Evolutionary conservation across 2,888 invertebrate genomes (phyloP), one percentile per base, ranked within the genome.

Genomic region (Hirtodrosophila confusa): DNA sequence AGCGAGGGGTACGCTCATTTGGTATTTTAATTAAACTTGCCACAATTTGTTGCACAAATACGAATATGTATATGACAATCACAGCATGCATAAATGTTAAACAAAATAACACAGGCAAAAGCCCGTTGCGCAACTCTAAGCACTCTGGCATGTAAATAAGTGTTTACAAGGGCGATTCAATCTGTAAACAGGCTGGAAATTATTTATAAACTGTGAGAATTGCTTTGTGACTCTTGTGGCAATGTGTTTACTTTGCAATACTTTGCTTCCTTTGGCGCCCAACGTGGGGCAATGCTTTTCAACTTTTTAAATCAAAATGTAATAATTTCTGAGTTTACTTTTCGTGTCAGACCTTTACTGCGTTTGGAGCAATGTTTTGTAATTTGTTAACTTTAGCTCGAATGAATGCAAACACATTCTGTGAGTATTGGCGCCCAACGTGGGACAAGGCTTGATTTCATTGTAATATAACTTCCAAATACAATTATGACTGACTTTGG

Each of bases 31-130:
- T 75, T 68, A 73, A 77, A 77, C 48, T 60, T 63, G 55, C 69
- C 56, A 56, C 70, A 75, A 78, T 65, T 78, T 74, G 69, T 74
- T 69, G 75, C 69, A 65, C 64, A 69, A 75, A 63, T 45, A 60
- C 47, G 44, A 12, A 53, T 55, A 55, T 58, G 48, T 50, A 51
- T 47, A 56, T 60, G 66, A 56, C 39, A 60, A 65, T 53, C 49
- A 51, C 53, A 62, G 41, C 40, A 40, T 63, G 69, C 57, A 72
- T 33, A 48, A 51, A 60, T 57, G 44, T 56, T 1, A 53, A 67
- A 29, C 35, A 31, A 43, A 49, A 68, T 44, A 43, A 10, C 49
- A 51, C 23, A 37, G 45, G 9, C 12, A 43, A 8, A 27, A 17
- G 31, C 31, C 33, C 29, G 4, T 31, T 44, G n/a, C 40, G 33